Conservation (phyloP, 2,888 invertebrate species). For the Nowickia ferox region DNA sequence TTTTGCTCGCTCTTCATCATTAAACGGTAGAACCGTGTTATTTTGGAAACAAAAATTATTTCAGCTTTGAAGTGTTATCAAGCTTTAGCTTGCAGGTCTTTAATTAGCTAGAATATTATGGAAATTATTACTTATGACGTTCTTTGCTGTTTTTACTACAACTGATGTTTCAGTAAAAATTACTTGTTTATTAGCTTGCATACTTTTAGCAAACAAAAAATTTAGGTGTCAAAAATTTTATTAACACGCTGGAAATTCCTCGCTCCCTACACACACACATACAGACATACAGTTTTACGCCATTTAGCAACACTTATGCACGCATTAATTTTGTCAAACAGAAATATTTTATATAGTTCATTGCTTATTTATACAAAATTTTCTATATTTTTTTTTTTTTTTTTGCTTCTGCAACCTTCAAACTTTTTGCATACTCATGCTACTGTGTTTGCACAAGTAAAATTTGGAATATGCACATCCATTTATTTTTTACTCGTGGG, state of each 20-base stretch:
- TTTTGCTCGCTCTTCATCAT: no score
- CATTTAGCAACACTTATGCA: constrained; percentile 48
- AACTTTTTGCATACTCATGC: constrained; percentile 4
- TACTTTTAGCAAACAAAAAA: neutral
- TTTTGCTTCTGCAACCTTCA: constrained; percentile 5
- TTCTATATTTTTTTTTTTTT: constrained; percentile 3
- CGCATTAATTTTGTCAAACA: constrained; percentile 54
- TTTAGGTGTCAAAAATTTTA: neutral
- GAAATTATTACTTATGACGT: no score
- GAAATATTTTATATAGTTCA: constrained; percentile 66
- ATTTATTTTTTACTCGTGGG: neutral
- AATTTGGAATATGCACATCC: constrained; percentile 15
- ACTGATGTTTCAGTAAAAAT: neutral
- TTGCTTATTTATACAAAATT: constrained; percentile 57
- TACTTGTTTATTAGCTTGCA: neutral
- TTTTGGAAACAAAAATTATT: no score
- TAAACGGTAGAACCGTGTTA: no score
- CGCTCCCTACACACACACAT: neutral
- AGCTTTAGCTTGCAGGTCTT: no score
- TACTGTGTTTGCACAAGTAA: constrained; percentile 1
- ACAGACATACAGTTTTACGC: neutral
- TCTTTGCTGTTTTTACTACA: no score
- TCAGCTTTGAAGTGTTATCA: no score
- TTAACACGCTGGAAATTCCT: neutral
- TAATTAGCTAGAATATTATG: no score